Base-by-base conservation (phyloP, 2,113 vertebrate species). In the Cygnus atratus region DNA sequence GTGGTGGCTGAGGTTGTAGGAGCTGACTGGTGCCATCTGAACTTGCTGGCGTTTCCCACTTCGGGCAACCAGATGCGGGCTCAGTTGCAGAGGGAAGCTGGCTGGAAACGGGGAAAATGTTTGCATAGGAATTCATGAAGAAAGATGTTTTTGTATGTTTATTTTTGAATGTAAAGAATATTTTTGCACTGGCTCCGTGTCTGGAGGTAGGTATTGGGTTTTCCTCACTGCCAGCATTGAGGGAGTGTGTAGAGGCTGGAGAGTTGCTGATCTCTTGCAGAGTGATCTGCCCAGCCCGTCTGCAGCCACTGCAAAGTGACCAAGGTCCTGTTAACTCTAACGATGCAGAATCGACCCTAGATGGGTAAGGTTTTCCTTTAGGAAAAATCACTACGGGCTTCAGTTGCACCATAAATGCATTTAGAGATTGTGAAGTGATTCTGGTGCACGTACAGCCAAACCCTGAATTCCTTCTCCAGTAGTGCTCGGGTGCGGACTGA, bases 361-460 rank as follows among this genome's bases (percentile, higher is more conserved):
- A 82, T 41, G 84, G 70, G 37, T 78, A 90, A 92, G 50, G 71
- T 94, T 94, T 95, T 48, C 76, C 84, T 95, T 93, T 73, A 96
- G 95, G 88, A 94, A 76, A 95, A 96, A 78, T 95, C 86, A 37
- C 73, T 28, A 68, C 44, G 46, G 72, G 90, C 77, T 96, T 92
- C 90, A 77, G 62, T 95, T 92, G 61, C 86, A 84, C 76, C 58
- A 50, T 73, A 96, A 94, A 96, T 76, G 50, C 66, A 68, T 94
- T 96, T 87, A 73, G 92, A 87, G 92, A 84, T 96, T 88, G 70
- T 93, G 90, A 95, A 94, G 84, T 31, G 95, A 95, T 92, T 89
- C 96, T 95, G 87, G 62, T 92, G 54, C 50, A 73, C 0, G 2
- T 70, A 76, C 84, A 85, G 92, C 90, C 92, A 97, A 96, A 96